Evolutionary conservation across 1,140 invertebrate species (phyloP).

Genomic region (Atta cephalotes): DNA sequence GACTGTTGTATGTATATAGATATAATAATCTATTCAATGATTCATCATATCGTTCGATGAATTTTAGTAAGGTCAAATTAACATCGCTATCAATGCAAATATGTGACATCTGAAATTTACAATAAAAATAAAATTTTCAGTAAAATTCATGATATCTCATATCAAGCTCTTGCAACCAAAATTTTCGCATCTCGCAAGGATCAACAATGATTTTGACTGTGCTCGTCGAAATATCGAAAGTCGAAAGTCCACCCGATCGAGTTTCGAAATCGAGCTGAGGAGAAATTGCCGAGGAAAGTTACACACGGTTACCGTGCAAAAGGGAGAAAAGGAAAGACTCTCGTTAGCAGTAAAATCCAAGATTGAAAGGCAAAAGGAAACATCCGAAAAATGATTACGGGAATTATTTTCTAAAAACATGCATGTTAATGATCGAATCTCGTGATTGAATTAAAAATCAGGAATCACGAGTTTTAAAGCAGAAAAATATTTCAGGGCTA

Average conservation of each 20-base stretch:
- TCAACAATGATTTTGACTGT: constrained; percentile 20
- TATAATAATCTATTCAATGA: constrained; percentile 1
- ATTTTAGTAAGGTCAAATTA: constrained; percentile 10
- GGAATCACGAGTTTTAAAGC: background rate
- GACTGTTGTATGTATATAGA: constrained; percentile 3
- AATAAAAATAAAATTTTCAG: background rate
- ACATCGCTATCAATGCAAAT: background rate
- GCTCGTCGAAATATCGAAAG: constrained; percentile 65
- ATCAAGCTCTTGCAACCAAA: background rate
- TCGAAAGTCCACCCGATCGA: constrained; percentile 70
- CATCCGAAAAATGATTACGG: background rate
- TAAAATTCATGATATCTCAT: no score
- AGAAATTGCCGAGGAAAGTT: constrained; percentile 76
- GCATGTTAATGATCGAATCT: background rate
- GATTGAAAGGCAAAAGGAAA: constrained; percentile 15
- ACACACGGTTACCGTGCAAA: constrained; percentile 53
- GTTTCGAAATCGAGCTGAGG: constrained; percentile 74
- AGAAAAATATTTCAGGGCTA: constrained; percentile 11
- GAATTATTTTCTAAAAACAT: background rate
- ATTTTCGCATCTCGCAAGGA: background rate
- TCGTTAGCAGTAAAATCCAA: background rate
- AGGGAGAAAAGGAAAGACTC: constrained; percentile 41
- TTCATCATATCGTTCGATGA: background rate
- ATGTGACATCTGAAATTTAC: background rate
- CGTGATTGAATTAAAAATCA: background rate